Evolutionary conservation across 2,113 vertebrate genomes (phyloP).

Genomic region (Nycticorax nycticorax): DNA sequence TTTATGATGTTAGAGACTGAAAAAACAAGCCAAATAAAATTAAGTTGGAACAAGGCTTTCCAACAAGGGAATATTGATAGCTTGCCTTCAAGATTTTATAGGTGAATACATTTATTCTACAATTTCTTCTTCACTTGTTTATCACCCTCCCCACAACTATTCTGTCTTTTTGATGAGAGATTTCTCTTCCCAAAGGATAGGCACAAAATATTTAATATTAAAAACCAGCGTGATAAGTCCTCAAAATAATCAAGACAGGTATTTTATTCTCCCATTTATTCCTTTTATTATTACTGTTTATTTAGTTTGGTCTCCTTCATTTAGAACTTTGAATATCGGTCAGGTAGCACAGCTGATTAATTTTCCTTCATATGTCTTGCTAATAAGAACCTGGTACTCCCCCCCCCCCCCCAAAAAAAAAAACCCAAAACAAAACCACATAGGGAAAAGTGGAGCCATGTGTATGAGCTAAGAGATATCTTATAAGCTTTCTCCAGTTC

Average conservation of each 20-base stretch:
- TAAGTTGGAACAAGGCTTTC: not conserved
- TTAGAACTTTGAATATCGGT: not conserved
- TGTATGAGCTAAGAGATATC: not conserved
- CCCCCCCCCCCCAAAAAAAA: no score
- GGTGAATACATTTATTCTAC: not conserved
- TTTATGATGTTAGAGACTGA: not conserved
- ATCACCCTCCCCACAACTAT: not conserved
- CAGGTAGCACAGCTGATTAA: not conserved
- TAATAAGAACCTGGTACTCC: not conserved
- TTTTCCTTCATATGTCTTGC: not conserved
- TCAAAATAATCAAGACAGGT: not conserved
- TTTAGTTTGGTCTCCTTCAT: not conserved
- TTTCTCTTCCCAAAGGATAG: not conserved
- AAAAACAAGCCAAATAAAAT: not conserved
- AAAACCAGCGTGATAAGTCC: not conserved
- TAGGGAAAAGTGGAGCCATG: not conserved
- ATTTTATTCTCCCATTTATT: not conserved
- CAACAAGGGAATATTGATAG: not conserved
- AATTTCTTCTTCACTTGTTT: not conserved
- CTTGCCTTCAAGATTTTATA: not conserved
- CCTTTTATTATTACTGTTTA: not conserved
- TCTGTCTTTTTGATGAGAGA: not conserved
- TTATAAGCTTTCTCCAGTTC: not conserved
- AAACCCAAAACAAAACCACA: not conserved
- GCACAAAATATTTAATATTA: not conserved